phyloP scores from a whole-genome alignment of 2,113 vertebrate genomes.

The Tauraco erythrolophus region DNA sequence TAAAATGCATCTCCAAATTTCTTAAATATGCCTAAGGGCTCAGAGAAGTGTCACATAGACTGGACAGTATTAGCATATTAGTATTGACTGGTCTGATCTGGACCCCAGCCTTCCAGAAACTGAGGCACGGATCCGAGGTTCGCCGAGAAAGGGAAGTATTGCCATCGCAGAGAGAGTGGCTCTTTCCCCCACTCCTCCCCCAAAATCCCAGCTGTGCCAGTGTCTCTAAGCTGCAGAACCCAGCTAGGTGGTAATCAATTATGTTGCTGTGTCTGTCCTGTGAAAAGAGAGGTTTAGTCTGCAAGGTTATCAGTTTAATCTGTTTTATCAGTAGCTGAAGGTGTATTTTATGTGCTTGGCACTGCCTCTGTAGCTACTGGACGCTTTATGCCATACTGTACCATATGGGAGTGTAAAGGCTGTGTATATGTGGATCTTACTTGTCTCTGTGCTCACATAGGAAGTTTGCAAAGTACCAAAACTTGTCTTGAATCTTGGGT shows the following conservation, averaged over 20 bases:
- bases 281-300: not conserved
- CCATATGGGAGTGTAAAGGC: not conserved
- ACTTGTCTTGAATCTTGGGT: not conserved
- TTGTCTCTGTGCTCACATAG: not conserved
- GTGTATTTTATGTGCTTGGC: not conserved
- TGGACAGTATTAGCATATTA: fast-evolving
- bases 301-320: not conserved
- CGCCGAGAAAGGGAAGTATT: not conserved
- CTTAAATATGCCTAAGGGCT: not conserved
- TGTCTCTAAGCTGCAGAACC: not conserved
- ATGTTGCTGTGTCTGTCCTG: not conserved
- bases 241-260: not conserved
- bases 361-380: not conserved
- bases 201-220: not conserved
- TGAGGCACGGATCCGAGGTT: not conserved
- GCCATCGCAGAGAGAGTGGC: not conserved
- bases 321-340: not conserved
- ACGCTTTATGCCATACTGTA: not conserved
- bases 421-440: not conserved
- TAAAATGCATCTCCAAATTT: not conserved
- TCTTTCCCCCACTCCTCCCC: not conserved
- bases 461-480: not conserved
- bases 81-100: not conserved
- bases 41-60: not conserved
- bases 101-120: not conserved